These are phyloP conservation scores for Fratercula arctica DNA, from an alignment of 2,797 vertebrate genomes.

Conservation along the genomic window DNA sequence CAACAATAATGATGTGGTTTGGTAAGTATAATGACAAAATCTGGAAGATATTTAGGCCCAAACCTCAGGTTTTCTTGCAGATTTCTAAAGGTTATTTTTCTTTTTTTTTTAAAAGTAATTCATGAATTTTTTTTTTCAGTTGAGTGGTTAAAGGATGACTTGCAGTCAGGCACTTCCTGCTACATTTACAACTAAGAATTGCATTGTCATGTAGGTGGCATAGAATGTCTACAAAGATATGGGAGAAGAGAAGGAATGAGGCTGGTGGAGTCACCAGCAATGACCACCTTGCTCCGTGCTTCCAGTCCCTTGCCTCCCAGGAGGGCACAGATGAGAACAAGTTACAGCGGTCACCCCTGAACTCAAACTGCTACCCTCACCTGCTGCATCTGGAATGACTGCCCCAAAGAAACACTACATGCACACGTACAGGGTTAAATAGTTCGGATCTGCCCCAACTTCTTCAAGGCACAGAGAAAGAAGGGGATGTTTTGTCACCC, in stretches of 20 bases:
- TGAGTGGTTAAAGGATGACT: neutral
- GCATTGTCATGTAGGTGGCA: neutral
- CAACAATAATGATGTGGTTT: neutral
- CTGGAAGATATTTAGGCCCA: neutral
- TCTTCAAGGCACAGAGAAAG: neutral
- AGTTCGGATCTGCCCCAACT: neutral
- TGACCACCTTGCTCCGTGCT: neutral
- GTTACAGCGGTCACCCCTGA: neutral
- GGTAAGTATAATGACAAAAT: neutral
- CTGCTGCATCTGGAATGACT: neutral
- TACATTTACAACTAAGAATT: neutral
- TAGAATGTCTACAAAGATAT: neutral
- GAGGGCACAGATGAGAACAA: neutral
- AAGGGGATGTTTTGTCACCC: accelerated
- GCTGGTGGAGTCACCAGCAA: neutral
- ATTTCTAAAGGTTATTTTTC: neutral
- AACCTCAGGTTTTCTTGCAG: neutral
- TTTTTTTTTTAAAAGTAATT: neutral
- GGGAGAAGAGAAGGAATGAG: neutral
- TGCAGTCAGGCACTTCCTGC: neutral
- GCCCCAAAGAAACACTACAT: neutral
- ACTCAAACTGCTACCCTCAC: neutral
- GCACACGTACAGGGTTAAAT: neutral
- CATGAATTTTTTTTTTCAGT: neutral
- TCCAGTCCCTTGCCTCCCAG: neutral